Percentiles rank a stretch among this genome's conserved stretches.
These are phyloP conservation scores for Urosaurus nigricauda DNA, from an alignment of 2,797 vertebrate genomes.

Conservation along the genomic window DNA sequence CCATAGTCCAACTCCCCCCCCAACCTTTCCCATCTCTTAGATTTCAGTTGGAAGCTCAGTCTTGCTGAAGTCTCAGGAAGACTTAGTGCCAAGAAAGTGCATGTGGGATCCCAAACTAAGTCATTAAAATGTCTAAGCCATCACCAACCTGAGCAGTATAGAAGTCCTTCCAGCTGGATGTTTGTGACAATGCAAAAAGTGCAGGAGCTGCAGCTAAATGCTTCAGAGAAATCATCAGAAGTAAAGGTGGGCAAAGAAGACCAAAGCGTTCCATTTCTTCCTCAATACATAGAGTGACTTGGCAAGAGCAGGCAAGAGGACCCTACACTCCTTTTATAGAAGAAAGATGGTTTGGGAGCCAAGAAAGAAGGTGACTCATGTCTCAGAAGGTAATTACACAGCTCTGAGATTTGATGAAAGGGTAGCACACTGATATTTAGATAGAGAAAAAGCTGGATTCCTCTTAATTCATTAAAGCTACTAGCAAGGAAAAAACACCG, in stretches of 20 bases:
- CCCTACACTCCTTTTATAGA: slow-evolving; percentile 72
- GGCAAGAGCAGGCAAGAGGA: slow-evolving; percentile 41
- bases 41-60: neutral
- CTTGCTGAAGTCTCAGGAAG: neutral
- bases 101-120: neutral
- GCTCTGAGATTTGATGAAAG: slow-evolving; percentile 67
- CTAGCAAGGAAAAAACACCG: slow-evolving; percentile 4
- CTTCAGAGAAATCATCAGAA: slow-evolving; percentile 61
- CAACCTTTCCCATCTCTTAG: too few species aligned
- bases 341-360: slow-evolving; percentile 62
- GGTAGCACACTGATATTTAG: slow-evolving; percentile 48
- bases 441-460: slow-evolving; percentile 49
- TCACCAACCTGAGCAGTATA: slow-evolving; percentile 75
- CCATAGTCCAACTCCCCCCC: too few species aligned
- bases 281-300: neutral
- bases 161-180: slow-evolving; percentile 67
- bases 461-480: slow-evolving; percentile 31
- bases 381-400: slow-evolving; percentile 76
- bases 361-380: slow-evolving; percentile 74
- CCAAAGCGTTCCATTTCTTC: slow-evolving; percentile 71
- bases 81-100: neutral
- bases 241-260: slow-evolving; percentile 61
- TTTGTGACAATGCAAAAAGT: slow-evolving; percentile 53
- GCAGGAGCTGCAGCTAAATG: slow-evolving; percentile 62
- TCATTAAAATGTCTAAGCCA: slow-evolving; percentile 38